A percentile compares a stretch with the other conserved stretches of the same genome.
phyloP scores from a whole-genome alignment of 1,140 invertebrate genomes.

The Drosophila tsacasi region DNA sequence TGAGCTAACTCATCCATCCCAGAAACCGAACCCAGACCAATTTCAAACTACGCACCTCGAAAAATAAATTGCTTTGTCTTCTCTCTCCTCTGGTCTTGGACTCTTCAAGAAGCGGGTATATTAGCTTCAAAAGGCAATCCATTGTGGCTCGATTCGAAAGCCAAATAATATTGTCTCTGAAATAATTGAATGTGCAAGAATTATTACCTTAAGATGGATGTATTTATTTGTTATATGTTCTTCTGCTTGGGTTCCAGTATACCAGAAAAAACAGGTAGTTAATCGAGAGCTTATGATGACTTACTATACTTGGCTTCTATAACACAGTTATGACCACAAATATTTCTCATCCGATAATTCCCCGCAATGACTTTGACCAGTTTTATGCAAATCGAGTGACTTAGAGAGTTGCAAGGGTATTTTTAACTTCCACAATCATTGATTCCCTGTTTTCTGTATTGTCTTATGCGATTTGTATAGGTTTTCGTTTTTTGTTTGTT shows the following conservation, averaged over 20 bases:
- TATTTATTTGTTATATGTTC: not conserved
- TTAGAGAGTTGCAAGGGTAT: slow-evolving; percentile 19
- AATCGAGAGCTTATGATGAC: slow-evolving; percentile 14
- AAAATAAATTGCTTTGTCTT: slow-evolving; percentile 19
- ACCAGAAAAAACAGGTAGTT: slow-evolving; percentile 2
- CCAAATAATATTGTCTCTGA: not conserved
- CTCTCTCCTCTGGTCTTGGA: not conserved
- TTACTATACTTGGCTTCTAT: not conserved
- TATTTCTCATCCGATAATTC: slow-evolving; percentile 12
- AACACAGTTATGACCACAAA: slow-evolving; percentile 24
- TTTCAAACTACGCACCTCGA: slow-evolving; percentile 14
- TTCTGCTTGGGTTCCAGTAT: not conserved
- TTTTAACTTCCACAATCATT: slow-evolving; percentile 15
- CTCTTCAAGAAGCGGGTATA: not conserved
- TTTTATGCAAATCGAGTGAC: slow-evolving; percentile 23
- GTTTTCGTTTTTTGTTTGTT: slow-evolving; percentile 17
- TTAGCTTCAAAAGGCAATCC: slow-evolving; percentile 3
- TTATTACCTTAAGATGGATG: not conserved
- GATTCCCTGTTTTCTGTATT: not conserved
- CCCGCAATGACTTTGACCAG: slow-evolving; percentile 9
- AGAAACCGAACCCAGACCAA: not conserved
- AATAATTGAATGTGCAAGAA: not conserved
- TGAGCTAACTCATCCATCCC: not conserved
- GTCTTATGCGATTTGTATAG: slow-evolving; percentile 6
- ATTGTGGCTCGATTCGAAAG: not conserved